Conservation (phyloP, 2,113 vertebrate genomes). For the Peucedramus taeniatus region DNA sequence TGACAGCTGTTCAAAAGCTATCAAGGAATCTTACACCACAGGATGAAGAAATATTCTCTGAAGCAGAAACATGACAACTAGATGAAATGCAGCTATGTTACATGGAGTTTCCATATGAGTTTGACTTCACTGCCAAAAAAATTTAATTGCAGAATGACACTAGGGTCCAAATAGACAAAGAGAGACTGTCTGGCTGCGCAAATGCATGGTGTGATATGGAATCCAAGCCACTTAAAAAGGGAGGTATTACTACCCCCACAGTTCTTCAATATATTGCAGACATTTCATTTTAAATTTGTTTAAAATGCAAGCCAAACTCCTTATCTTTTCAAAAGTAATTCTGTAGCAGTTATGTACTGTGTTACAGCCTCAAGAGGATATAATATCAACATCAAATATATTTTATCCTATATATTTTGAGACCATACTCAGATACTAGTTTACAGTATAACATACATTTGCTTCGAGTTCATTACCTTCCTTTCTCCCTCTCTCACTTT, state of each 20-base stretch:
- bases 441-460: neutral
- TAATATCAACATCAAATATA: neutral
- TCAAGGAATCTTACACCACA: neutral
- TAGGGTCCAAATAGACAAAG: neutral
- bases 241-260: neutral
- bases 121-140: neutral
- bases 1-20: slow-evolving; percentile 46
- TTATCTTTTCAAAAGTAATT: neutral
- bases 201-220: neutral
- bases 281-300: neutral
- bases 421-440: neutral
- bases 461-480: neutral
- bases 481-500: neutral
- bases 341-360: neutral
- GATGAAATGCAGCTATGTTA: slow-evolving; percentile 2
- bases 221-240: neutral
- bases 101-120: neutral
- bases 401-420: neutral
- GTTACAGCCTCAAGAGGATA: neutral
- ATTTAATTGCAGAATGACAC: neutral
- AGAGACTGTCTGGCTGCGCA: neutral
- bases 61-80: slow-evolving; percentile 28
- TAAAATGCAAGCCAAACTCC: neutral
- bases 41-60: slow-evolving; percentile 10
- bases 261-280: neutral